Evolutionary conservation across 1,140 invertebrate genomes (phyloP).

Genomic region (Anastrepha ludens): DNA sequence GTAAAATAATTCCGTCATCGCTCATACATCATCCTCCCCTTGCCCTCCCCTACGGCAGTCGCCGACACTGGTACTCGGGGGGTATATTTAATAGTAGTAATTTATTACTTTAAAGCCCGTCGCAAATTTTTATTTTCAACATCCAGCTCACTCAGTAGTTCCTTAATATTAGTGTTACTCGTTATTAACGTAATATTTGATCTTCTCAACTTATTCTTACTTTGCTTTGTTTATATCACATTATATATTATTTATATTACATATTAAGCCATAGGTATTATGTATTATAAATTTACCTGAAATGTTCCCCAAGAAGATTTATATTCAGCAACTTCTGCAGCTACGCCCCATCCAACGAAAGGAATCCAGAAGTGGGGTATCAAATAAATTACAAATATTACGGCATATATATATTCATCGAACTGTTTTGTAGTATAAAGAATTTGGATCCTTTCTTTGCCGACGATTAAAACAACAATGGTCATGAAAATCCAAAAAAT

Average conservation of each 20-base stretch:
- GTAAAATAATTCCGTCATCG: no score
- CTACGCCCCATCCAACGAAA: constrained; percentile 77
- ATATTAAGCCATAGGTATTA: no score
- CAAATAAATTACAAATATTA: constrained; percentile 79
- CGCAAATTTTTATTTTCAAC: no score
- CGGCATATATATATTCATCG: constrained; percentile 80
- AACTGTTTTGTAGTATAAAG: constrained; percentile 77
- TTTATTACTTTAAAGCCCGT: no score
- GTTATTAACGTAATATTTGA: no score
- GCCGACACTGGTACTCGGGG: no score
- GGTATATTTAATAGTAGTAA: no score
- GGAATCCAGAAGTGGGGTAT: constrained; percentile 78
- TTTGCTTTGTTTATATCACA: neutral
- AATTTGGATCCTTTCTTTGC: constrained; percentile 77
- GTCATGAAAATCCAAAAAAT: constrained; percentile 77
- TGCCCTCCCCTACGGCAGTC: no score
- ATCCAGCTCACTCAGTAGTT: no score
- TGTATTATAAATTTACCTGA: constrained; percentile 71
- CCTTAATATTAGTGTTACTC: no score
- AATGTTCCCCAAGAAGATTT: constrained; percentile 79
- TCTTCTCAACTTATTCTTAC: no score
- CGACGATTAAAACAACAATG: constrained; percentile 76
- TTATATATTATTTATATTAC: neutral
- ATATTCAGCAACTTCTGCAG: constrained; percentile 78
- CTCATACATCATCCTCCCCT: no score